Evolutionary conservation across 2,797 vertebrate genomes (phyloP).

Genomic region (Hippocampus kuda): DNA sequence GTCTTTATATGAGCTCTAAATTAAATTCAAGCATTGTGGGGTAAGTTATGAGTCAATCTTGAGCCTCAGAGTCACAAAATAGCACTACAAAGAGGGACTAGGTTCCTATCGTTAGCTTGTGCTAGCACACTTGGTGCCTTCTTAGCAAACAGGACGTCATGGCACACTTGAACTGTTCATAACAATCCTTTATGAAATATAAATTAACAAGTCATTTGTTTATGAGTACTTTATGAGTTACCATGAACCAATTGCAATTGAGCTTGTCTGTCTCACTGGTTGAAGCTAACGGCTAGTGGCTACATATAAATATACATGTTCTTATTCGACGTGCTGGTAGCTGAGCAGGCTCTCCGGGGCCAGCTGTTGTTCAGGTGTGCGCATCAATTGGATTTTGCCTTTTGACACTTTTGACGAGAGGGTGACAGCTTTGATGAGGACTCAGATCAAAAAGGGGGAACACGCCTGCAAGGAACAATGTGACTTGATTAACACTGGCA

Average conservation of each 20-base stretch:
- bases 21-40: background rate
- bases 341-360: background rate
- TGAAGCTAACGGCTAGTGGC: background rate
- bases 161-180: background rate
- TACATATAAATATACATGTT: background rate
- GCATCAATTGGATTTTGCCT: background rate
- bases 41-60: background rate
- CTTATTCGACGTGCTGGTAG: background rate
- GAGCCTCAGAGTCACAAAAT: background rate
- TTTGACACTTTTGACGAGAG: background rate
- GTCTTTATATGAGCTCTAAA: too few relatives aligned
- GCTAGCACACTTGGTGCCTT: background rate
- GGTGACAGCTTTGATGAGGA: conserved; percentile 6
- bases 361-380: background rate
- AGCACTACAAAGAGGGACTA: background rate
- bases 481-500: conserved; percentile 44
- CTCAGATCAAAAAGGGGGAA: background rate
- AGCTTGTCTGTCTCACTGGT: too few relatives aligned
- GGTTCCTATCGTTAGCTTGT: background rate
- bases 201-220: background rate
- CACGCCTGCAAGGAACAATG: conserved; percentile 23
- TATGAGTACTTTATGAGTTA: background rate
- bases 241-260: background rate
- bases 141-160: background rate
- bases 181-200: background rate